Base-by-base conservation (phyloP, 1,140 invertebrate genomes). In the Steinernema khuongi region DNA sequence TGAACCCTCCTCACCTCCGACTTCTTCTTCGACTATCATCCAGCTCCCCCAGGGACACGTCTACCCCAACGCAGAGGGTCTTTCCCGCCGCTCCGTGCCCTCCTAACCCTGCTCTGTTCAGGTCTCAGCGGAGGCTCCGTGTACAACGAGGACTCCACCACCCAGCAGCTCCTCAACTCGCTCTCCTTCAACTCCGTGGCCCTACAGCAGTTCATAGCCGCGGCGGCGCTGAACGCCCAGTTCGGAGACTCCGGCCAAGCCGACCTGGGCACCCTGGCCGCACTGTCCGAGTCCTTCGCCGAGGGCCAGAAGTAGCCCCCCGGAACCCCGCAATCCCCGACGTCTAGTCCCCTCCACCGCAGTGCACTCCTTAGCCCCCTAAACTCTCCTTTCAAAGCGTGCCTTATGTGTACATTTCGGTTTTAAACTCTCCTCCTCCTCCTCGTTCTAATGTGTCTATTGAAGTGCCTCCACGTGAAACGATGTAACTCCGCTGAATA, bases 11-110 rank as follows among this genome's bases (percentile, higher is more conserved):
- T 60, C 50, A 60, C 50, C 50, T 60, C 50, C 50, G 19, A 60
- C 50, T 60, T 60, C 50, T 60, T 60, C 50, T 22, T 60, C 50
- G 50, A 26, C 50, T 60, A 60, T 60, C 50, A 11, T 60, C 50
- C 50, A 60, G 22, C 50, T 60, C 22, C 50, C 50, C 22, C 50
- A 60, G 50, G 50, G 50, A 4, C 11, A 11, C 50, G 50, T 60
- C 22, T 60, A 60, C 26, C 50, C 50, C 22, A 60, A 60, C 50
- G 50, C 22, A 17, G 50, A 60, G 50, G 50, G 50, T 60, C 50
- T 22, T 60, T 22, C 14, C 50, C 7, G 36, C 36, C 11, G 4
- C 26, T 22, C 22, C 4, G 7, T 17, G 7, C 50, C 26, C 26
- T 60, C 26, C 7, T 60, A 60, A 2, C 22, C 26, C 11, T 60